These are phyloP conservation scores for Brachyistius frenatus DNA, from an alignment of 2,113 vertebrate species.

Conservation along the genomic window DNA sequence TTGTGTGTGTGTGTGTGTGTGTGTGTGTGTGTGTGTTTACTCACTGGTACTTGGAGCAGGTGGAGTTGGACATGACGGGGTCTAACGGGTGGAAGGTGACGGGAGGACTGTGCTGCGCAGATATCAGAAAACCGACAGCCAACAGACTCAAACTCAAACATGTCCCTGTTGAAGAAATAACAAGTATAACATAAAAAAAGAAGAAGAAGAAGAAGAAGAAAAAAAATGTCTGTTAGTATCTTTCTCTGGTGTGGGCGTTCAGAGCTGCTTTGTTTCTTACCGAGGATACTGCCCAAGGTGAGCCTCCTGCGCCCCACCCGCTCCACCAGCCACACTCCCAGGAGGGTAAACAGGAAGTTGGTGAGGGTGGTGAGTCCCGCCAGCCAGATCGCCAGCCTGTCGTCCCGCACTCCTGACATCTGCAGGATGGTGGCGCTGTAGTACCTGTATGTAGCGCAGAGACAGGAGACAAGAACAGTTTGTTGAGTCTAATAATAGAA, in stretches of 20 bases:
- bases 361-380: constrained; percentile 93
- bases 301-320: constrained; percentile 94
- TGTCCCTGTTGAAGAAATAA: constrained; percentile 86
- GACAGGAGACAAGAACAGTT: constrained; percentile 3
- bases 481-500: too few species aligned
- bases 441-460: constrained; percentile 85
- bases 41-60: constrained; percentile 94
- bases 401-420: constrained; percentile 96
- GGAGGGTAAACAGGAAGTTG: constrained; percentile 95
- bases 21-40: constrained; percentile 40
- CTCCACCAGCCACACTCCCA: constrained; percentile 98
- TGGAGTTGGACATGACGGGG: constrained; percentile 88
- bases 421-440: constrained; percentile 99
- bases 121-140: constrained; percentile 92
- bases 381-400: constrained; percentile 95
- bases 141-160: constrained; percentile 90
- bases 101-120: constrained; percentile 92
- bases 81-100: constrained; percentile 89
- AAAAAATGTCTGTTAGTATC: not conserved
- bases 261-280: constrained; percentile 72
- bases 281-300: constrained; percentile 91
- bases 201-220: not conserved
- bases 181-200: not conserved
- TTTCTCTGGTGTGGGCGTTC: not conserved
- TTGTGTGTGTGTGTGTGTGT: not conserved